phyloP scores from a whole-genome alignment of 2,888 invertebrate species.

The Patella pellucida region DNA sequence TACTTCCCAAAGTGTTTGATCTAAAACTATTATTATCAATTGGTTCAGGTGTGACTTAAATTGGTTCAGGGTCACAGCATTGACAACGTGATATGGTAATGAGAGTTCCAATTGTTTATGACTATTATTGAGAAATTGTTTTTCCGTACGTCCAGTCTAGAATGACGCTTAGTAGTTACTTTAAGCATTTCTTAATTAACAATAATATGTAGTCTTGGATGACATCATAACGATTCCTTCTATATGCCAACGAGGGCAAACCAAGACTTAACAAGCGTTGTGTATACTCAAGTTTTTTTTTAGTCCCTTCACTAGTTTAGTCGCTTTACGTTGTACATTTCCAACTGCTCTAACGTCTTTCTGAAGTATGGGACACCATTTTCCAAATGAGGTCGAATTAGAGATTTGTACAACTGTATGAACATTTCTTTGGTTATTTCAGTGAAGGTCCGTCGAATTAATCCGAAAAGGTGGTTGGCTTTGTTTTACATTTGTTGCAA shows the following conservation, averaged over 20 bases:
- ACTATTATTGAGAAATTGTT: conserved; percentile 21
- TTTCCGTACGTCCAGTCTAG: conserved; percentile 12
- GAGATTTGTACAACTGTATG: no score
- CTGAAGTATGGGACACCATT: no score
- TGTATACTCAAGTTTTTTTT: conserved; percentile 17
- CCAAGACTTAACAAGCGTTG: conserved; percentile 17
- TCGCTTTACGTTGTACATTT: conserved; percentile 27
- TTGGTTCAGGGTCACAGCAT: conserved; percentile 13
- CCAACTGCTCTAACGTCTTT: conserved; percentile 20
- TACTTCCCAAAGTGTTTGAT: no score
- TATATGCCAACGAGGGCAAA: conserved; percentile 20
- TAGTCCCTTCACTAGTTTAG: no score
- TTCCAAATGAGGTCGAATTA: no score
- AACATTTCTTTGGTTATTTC: no score
- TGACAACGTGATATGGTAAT: conserved; percentile 15
- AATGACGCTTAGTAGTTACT: conserved; percentile 9
- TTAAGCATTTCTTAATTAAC: conserved; percentile 12
- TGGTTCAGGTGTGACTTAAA: neutral
- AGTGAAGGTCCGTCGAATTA: no score
- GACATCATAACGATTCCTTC: conserved; percentile 24
- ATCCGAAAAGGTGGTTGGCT: no score
- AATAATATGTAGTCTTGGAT: conserved; percentile 15
- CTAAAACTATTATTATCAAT: neutral
- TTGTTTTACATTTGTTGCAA: no score
- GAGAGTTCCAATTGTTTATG: neutral